A percentile compares a stretch with the other conserved stretches of the same genome.
Evolutionary conservation across 2,113 vertebrate species (phyloP).

Genomic region (Gadus macrocephalus): DNA sequence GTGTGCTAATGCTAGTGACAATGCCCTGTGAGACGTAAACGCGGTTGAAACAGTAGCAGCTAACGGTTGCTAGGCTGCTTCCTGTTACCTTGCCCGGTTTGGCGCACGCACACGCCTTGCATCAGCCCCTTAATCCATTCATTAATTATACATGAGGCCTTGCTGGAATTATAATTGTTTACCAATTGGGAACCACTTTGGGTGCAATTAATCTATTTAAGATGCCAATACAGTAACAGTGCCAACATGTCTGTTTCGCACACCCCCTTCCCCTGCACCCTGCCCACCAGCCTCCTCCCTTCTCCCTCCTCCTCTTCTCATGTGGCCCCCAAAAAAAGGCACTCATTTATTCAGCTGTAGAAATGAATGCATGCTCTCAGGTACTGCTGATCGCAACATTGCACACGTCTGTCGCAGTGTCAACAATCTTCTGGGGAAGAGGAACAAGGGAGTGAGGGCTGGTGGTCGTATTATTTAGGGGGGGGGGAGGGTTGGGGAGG

Average conservation of each 20-base stretch:
- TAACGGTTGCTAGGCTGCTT: not conserved
- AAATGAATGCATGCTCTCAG: conserved; percentile 51
- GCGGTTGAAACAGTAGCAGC: no score
- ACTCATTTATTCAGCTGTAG: conserved; percentile 64
- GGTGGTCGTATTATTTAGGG: not conserved
- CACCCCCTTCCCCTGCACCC: no score
- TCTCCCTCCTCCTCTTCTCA: conserved; percentile 42
- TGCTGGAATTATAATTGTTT: conserved; percentile 69
- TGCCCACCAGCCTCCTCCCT: no score
- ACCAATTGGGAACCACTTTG: conserved; percentile 63
- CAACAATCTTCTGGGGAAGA: conserved; percentile 8
- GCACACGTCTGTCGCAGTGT: conserved; percentile 28
- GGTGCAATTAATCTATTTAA: conserved; percentile 69
- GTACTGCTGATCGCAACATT: conserved; percentile 63
- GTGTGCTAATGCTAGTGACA: not conserved
- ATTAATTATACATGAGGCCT: conserved; percentile 67
- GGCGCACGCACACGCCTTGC: conserved; percentile 25
- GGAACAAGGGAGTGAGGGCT: not conserved
- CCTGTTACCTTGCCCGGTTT: not conserved
- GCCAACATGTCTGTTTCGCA: conserved; percentile 47
- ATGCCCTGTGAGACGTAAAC: not conserved
- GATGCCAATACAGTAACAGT: conserved; percentile 67
- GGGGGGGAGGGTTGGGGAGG: not conserved
- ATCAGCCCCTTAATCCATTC: conserved; percentile 58
- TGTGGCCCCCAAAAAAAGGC: conserved; percentile 56